Base-by-base conservation (phyloP, 2,888 invertebrate species). In the Parasteatoda lunata region DNA sequence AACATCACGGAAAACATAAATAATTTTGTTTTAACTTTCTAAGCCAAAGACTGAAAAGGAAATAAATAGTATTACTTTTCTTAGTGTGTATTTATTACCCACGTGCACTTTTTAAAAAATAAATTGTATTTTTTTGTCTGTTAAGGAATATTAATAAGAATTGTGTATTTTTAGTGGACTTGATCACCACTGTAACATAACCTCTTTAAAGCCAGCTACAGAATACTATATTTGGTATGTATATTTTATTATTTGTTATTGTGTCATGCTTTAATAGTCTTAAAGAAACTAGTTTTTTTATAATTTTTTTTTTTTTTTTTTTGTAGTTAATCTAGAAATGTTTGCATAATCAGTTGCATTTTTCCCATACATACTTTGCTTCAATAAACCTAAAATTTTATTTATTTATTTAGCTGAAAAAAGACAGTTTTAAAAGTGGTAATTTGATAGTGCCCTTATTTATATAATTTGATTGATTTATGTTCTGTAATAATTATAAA, bases 201-300 rank as follows among this genome's bases (percentile, higher is more conserved):
- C 78, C 9, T 73, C 88, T 49, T 49, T 88, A 45, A 84, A 84
- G 13, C 88, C 88, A 73, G 72, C 73, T 51, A 88, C 88, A 70
- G 88, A 88, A 64, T 88, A 88, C 77, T 81, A 81, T 70, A 68
- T 88, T 7, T 88, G 81, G 88, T 88, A 88, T 66, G 88, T 64
- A 6, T 70, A 15, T 69, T 54, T 49, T 47, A 52, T 66, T 71
- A 51, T 86, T 48, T 30, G 83, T 82, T 76, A 72, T 88, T 54
- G 83, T 83, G 76, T 82, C 88, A 59, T 82, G 78, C 6, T 47
- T 88, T 15, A 83, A 88, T 66, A 83, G 83, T 47, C 65, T 88
- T 54, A 49, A 83, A 79, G 87, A 79, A 15, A 76, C 70, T 59
- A 79, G 72, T 70, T 66, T 76, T 8, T 79, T 79, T 79, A 76